phyloP scores from a whole-genome alignment of 1,140 invertebrate species.

The Argopecten irradians region DNA sequence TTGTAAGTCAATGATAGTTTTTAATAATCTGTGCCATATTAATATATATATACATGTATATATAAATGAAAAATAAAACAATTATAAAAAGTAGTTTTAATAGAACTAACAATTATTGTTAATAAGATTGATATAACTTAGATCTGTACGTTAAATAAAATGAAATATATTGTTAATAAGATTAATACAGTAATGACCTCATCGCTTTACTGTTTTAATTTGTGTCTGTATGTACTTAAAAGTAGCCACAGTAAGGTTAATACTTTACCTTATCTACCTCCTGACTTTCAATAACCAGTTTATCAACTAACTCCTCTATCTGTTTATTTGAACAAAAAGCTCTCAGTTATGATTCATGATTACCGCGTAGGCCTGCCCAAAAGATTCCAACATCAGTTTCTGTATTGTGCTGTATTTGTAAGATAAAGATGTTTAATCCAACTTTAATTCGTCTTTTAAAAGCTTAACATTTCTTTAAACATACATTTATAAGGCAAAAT shows the following conservation, averaged over 20 bases:
- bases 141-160: too few species aligned
- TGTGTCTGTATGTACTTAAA: neutral
- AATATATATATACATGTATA: too few species aligned
- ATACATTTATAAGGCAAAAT: neutral
- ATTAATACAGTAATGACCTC: too few species aligned
- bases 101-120: too few species aligned
- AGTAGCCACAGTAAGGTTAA: neutral
- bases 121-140: too few species aligned
- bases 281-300: neutral
- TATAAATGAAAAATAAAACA: too few species aligned
- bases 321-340: neutral
- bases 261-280: neutral
- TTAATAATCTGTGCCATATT: too few species aligned
- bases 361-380: neutral
- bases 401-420: neutral
- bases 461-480: neutral
- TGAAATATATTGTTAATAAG: too few species aligned
- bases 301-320: neutral
- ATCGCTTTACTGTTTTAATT: too few species aligned
- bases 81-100: too few species aligned
- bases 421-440: neutral
- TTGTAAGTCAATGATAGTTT: too few species aligned
- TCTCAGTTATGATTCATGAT: neutral
- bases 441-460: neutral
- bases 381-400: neutral